Base-by-base conservation (phyloP, 2,797 vertebrate genomes). In the Muraenolepis orangiensis region DNA sequence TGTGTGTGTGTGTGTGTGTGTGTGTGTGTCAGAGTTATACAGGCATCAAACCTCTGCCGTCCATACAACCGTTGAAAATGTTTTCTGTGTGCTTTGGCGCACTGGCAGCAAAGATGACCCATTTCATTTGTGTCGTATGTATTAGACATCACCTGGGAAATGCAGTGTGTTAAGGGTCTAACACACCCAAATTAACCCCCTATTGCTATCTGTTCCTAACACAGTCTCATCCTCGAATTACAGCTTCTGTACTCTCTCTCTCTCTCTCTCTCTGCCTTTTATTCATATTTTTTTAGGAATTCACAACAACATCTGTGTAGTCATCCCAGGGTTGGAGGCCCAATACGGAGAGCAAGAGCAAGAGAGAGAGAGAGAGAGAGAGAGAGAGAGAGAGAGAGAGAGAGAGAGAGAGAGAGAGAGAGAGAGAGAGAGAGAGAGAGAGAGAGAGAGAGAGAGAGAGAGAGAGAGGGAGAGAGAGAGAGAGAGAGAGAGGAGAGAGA, bases 221-320 rank as follows among this genome's bases (percentile, higher is more conserved):
- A 40, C 16, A 40, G 28, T 75, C 5, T 1, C 68, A 12, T 42
- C 40, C 40, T 42, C 14, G 40, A 42, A 42, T 42, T 42, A 14
- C 40, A 42, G 40, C 40, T 42, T 40, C 38, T 40, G 67, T 14
- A 16, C 16, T 30, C 57, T 74, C 64, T 40, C 30, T 73, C 80
- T 74, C 64, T 69, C 51, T 23, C 31, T 86, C 66, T 38, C 26
- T 13, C 29, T 31, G 26, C 64, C 69, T 78, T 87, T 76, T 91
- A 93, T 93, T 84, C 93, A 93, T 85, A 92, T 90, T 90, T 95
- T 95, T 92, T 93, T 94, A 13, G 94, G 95, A 90, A 94, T 92
- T 92, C 92, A 94, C 90, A 95, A 93, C 93, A 20, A 61, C 57
- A 91, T 96, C 92, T 96, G 95, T 86, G 92, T 93, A 90, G 92